These are phyloP conservation scores for Drepana arcuata DNA, from an alignment of 1,140 invertebrate species.

Conservation along the genomic window DNA sequence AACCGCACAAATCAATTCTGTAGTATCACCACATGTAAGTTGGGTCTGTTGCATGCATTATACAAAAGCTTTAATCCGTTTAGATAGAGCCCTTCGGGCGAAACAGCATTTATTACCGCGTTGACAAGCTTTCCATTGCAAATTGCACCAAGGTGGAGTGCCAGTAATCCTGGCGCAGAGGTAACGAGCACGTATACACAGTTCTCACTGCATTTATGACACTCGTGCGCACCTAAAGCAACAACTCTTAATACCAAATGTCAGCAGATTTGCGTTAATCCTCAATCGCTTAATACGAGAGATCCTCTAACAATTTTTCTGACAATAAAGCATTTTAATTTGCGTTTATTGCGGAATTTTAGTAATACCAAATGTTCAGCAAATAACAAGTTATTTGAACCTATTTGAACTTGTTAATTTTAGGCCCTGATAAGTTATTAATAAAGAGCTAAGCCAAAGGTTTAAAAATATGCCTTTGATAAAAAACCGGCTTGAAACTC, in stretches of 20 bases:
- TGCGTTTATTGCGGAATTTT: no score
- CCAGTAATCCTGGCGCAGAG: constrained; percentile 35
- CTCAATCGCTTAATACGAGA: constrained; percentile 31
- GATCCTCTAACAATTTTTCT: no score
- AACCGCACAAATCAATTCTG: no score
- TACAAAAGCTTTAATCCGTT: constrained; percentile 33
- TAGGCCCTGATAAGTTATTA: no score
- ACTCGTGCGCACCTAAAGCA: constrained; percentile 27
- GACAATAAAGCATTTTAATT: constrained; percentile 7
- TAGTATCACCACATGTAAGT: no score
- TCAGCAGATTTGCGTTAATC: constrained; percentile 44
- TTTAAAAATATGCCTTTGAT: no score
- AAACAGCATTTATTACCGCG: constrained; percentile 35
- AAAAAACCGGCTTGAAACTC: no score
- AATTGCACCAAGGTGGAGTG: constrained; percentile 44
- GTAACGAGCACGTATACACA: constrained; percentile 34
- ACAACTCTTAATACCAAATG: constrained; percentile 57
- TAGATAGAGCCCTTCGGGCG: constrained; percentile 38
- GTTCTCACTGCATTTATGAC: constrained; percentile 31
- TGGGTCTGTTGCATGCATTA: constrained; percentile 14
- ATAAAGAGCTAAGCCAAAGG: no score
- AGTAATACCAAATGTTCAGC: no score
- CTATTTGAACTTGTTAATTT: no score
- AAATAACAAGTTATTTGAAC: no score
- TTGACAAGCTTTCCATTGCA: constrained; percentile 48